Percentiles rank a stretch among this genome's conserved stretches.
These are phyloP conservation scores for Meloe dianella DNA, from an alignment of 2,888 invertebrate genomes.

Conservation along the genomic window DNA sequence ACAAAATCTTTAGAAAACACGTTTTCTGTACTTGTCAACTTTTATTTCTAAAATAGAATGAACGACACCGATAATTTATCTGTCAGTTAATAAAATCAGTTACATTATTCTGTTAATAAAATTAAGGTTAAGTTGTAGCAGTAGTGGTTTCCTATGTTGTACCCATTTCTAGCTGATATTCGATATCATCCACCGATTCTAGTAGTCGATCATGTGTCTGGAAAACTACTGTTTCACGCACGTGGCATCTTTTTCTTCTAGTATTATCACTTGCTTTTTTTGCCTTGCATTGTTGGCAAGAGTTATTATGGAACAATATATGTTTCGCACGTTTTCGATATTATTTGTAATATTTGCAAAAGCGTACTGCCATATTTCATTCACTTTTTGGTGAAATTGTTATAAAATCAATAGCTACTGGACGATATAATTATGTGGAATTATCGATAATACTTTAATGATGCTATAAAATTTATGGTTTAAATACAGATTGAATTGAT, in stretches of 20 bases:
- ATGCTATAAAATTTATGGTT: not conserved
- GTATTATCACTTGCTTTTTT: not conserved
- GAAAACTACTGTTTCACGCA: slow-evolving; percentile 25
- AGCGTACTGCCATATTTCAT: not conserved
- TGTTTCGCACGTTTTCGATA: slow-evolving; percentile 27
- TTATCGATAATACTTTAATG: not conserved
- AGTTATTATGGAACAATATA: slow-evolving; percentile 25
- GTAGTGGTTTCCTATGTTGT: slow-evolving; percentile 49
- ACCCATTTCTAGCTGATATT: slow-evolving; percentile 37
- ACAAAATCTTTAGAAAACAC: slow-evolving; percentile 38
- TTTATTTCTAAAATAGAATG: slow-evolving; percentile 8
- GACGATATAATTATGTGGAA: not conserved
- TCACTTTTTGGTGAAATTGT: not conserved
- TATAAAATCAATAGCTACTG: not conserved
- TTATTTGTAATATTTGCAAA: slow-evolving; percentile 19
- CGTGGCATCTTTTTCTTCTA: slow-evolving; percentile 26
- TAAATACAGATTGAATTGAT: not conserved
- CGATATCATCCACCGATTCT: slow-evolving; percentile 44
- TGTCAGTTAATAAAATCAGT: too few relatives aligned
- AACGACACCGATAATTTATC: not conserved
- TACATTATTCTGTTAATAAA: slow-evolving; percentile 22
- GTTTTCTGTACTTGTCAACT: slow-evolving; percentile 23
- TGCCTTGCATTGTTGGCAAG: not conserved
- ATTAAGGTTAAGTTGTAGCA: slow-evolving; percentile 39
- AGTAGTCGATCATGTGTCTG: slow-evolving; percentile 45